Evolutionary conservation across 2,797 vertebrate genomes (phyloP).

Genomic region (Craterocephalus amniculus): DNA sequence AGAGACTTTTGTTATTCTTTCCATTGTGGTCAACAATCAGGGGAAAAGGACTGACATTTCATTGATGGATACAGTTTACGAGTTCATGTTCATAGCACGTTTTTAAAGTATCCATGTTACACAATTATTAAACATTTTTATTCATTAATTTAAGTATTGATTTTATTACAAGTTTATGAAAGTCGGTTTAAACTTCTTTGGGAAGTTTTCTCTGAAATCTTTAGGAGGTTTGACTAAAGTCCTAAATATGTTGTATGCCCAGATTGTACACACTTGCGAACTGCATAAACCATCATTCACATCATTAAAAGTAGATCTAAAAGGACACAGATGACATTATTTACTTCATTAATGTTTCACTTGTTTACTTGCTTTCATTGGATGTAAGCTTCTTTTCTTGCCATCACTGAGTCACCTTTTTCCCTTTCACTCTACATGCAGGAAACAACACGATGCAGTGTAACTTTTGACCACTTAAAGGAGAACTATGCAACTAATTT

Average conservation of each 20-base stretch:
- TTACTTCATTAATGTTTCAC: background rate
- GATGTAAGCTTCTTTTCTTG: too few species aligned
- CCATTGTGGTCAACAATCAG: conserved; percentile 4
- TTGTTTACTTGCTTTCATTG: background rate
- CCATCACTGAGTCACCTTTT: too few species aligned
- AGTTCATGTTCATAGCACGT: background rate
- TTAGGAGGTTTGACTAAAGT: too few species aligned
- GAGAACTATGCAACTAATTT: too few species aligned
- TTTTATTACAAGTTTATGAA: background rate
- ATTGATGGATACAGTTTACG: background rate
- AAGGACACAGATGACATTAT: background rate
- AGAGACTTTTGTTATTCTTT: conserved; percentile 32
- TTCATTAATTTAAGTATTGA: background rate
- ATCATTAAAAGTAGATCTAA: background rate
- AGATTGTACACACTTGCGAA: background rate
- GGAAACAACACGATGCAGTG: too few species aligned
- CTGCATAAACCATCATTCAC: background rate
- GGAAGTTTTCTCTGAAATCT: too few species aligned
- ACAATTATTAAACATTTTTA: background rate
- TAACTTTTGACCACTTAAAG: too few species aligned
- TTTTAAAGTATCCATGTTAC: background rate
- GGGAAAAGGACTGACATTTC: conserved; percentile 16
- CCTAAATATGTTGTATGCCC: background rate
- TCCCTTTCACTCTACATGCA: background rate
- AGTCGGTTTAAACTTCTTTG: background rate